Evolutionary conservation across 1,140 invertebrate genomes (phyloP).

Genomic region (Paralvinella palmiformis): DNA sequence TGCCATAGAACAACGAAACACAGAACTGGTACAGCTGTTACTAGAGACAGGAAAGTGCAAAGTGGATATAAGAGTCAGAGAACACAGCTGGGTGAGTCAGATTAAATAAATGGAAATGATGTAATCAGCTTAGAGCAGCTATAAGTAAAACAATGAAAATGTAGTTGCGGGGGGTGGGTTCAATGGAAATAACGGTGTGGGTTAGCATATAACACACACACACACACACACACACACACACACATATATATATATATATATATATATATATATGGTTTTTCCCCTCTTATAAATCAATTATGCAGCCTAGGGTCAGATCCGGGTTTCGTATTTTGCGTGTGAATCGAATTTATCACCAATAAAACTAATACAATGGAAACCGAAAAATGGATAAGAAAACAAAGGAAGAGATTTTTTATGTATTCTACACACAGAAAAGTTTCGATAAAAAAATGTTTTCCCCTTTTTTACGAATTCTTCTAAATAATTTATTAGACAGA

Average conservation of each 20-base stretch:
- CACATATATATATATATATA: conserved; percentile 8
- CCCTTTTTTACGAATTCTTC: no score
- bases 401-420: no score
- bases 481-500: no score
- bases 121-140: no score
- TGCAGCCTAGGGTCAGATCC: no score
- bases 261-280: conserved; percentile 26
- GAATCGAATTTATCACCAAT: no score
- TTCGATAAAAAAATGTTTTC: no score
- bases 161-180: background rate
- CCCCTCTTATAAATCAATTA: no score
- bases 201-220: background rate
- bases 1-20: conserved; percentile 28
- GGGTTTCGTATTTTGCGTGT: no score
- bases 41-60: conserved; percentile 24
- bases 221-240: background rate
- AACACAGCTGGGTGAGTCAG: conserved; percentile 20
- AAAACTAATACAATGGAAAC: no score
- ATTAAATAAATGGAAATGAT: background rate
- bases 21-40: conserved; percentile 26
- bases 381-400: no score
- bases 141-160: background rate
- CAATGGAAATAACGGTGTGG: background rate
- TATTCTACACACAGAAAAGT: no score
- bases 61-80: conserved; percentile 25